phyloP scores from a whole-genome alignment of 2,888 invertebrate species.

The Brassicogethes aeneus region DNA sequence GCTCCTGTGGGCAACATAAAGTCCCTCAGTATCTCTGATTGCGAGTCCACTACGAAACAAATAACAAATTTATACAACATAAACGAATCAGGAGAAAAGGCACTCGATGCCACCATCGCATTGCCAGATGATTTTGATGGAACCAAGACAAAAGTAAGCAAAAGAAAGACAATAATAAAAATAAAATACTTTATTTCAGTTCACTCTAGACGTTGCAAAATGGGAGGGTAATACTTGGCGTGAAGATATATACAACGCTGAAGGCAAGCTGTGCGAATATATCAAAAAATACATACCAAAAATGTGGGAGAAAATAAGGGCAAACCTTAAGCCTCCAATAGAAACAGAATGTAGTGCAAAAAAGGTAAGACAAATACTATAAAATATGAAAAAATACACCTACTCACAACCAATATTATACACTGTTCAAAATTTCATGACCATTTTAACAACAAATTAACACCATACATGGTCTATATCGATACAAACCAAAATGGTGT shows the following conservation, averaged over 20 bases:
- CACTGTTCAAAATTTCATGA: too few species aligned
- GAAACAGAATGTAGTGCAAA: background rate
- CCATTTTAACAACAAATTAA: too few species aligned
- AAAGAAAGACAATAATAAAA: too few species aligned
- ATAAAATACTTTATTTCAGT: too few species aligned
- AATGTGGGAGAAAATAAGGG: conserved; percentile 1
- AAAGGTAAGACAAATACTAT: too few species aligned
- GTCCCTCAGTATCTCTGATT: background rate
- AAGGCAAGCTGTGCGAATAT: conserved; percentile 2
- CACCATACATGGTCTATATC: too few species aligned
- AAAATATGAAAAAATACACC: too few species aligned
- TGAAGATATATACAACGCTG: conserved; percentile 1
- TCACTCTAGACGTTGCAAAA: conserved; percentile 2
- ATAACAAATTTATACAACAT: background rate
- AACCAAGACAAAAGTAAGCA: background rate
- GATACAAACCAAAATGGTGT: too few species aligned
- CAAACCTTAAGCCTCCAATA: background rate
- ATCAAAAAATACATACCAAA: background rate
- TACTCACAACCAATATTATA: too few species aligned
- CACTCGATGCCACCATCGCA: background rate
- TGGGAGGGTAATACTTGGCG: background rate
- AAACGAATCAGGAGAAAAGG: background rate
- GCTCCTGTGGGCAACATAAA: conserved; percentile 3
- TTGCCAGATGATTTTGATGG: background rate
- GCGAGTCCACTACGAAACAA: background rate